Percentiles rank a stretch among this genome's conserved stretches.
Evolutionary conservation across 2,888 invertebrate genomes (phyloP).

Genomic region (Anthrax anthrax): DNA sequence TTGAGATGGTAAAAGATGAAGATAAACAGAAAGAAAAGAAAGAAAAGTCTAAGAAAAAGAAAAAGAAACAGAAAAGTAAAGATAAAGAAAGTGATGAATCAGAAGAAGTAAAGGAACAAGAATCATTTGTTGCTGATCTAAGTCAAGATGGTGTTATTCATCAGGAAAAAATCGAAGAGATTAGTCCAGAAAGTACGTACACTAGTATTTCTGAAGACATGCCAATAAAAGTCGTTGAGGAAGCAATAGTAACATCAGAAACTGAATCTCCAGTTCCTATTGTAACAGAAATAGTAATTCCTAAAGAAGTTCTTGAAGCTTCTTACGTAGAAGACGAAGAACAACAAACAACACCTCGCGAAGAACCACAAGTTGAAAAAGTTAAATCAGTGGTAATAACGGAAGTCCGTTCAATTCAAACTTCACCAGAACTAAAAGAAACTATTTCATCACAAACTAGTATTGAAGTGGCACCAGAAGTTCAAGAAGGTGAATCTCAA

Average conservation of each 20-base stretch:
- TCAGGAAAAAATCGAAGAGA: constrained; percentile 28
- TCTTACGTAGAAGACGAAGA: constrained; percentile 30
- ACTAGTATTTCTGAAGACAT: constrained; percentile 39
- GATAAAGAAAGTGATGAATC: constrained; percentile 37
- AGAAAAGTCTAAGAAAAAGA: constrained; percentile 37
- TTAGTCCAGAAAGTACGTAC: constrained; percentile 32
- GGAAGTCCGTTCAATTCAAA: constrained; percentile 37
- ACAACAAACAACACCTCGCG: constrained; percentile 45
- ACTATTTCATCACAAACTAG: constrained; percentile 28
- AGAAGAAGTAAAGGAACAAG: constrained; percentile 33
- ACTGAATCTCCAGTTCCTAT: constrained; percentile 42
- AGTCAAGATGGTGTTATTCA: constrained; percentile 22
- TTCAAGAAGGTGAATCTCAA: constrained; percentile 28
- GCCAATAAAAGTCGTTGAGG: constrained; percentile 52
- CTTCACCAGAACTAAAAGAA: constrained; percentile 27
- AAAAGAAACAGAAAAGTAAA: constrained; percentile 38
- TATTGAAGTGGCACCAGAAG: constrained; percentile 18
- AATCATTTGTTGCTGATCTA: constrained; percentile 11
- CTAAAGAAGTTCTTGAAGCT: constrained; percentile 31
- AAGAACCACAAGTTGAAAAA: constrained; percentile 8
- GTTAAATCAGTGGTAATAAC: constrained; percentile 27
- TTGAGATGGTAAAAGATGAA: constrained; percentile 32
- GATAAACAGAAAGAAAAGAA: constrained; percentile 22
- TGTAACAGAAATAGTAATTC: constrained; percentile 38
- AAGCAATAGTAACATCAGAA: constrained; percentile 42